These are phyloP conservation scores for Propsilocerus akamusi DNA, from an alignment of 1,140 invertebrate species.

Conservation along the genomic window DNA sequence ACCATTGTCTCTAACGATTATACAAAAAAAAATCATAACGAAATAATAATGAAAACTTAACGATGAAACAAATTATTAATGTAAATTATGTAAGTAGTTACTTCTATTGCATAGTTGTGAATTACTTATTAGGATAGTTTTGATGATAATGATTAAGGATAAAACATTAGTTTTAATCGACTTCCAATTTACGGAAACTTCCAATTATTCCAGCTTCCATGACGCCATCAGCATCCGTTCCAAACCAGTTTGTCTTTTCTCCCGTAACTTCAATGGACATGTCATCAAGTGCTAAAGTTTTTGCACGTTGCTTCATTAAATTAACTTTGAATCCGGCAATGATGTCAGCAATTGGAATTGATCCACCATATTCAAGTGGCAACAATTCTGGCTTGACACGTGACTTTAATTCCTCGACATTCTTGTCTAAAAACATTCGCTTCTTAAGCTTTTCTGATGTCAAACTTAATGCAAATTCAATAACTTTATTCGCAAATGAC, in stretches of 20 bases:
- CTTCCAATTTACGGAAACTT: slow-evolving; percentile 60
- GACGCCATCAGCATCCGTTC: slow-evolving; percentile 39
- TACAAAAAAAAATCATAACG: too few species aligned
- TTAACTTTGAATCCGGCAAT: slow-evolving; percentile 51
- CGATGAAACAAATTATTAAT: too few species aligned
- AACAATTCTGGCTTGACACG: slow-evolving; percentile 52
- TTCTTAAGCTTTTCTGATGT: slow-evolving; percentile 64
- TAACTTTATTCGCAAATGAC: slow-evolving; percentile 49
- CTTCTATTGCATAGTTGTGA: too few species aligned
- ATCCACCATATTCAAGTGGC: slow-evolving; percentile 72
- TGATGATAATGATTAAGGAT: background rate
- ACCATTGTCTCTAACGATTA: too few species aligned
- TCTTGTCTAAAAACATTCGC: slow-evolving; percentile 51
- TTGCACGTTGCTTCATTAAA: slow-evolving; percentile 38
- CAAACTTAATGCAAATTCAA: slow-evolving; percentile 57
- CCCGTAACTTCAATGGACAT: slow-evolving; percentile 52
- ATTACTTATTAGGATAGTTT: too few species aligned
- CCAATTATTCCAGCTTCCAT: slow-evolving; percentile 47
- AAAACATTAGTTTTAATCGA: slow-evolving; percentile 36
- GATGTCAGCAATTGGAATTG: slow-evolving; percentile 57
- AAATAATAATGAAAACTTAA: too few species aligned
- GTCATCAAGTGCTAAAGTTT: slow-evolving; percentile 53
- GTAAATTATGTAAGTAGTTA: too few species aligned
- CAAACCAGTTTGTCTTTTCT: slow-evolving; percentile 36
- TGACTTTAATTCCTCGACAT: slow-evolving; percentile 43